These are phyloP conservation scores for Origma solitaria DNA, from an alignment of 2,113 vertebrate species.

Conservation along the genomic window DNA sequence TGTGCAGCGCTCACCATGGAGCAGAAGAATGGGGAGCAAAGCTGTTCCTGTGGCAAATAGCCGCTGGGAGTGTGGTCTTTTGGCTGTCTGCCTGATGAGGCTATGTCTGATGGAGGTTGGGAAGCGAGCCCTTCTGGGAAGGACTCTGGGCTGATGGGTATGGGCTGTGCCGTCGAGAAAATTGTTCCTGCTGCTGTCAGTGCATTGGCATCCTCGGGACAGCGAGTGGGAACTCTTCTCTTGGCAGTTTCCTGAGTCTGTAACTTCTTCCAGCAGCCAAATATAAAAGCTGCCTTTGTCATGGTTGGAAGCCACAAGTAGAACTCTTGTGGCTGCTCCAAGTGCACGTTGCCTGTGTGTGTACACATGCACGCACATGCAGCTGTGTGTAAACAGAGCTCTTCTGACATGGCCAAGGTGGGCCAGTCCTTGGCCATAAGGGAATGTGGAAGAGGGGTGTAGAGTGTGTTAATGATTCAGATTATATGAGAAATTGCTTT, in stretches of 20 bases:
- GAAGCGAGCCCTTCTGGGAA: accelerated
- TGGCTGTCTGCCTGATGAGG: background rate
- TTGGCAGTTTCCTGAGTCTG: background rate
- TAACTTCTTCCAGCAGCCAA: background rate
- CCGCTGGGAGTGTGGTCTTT: background rate
- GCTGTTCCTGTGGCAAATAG: background rate
- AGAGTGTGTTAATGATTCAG: background rate
- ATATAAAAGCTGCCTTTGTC: conserved; percentile 15
- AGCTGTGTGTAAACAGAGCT: background rate
- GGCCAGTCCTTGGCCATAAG: background rate
- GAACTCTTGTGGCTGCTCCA: background rate
- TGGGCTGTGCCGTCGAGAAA: background rate
- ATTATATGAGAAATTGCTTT: background rate
- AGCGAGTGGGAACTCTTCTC: background rate
- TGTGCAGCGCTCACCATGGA: accelerated
- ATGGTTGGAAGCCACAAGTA: background rate
- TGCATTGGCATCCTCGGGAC: background rate
- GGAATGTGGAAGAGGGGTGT: accelerated
- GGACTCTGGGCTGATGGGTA: background rate
- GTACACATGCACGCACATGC: accelerated
- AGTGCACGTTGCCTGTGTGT: background rate
- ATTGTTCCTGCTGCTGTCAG: accelerated
- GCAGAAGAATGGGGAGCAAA: background rate
- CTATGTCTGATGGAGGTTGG: background rate
- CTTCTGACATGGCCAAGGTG: background rate